Evolutionary conservation across 2,113 vertebrate species (phyloP).

Genomic region (Charadrius vociferus): DNA sequence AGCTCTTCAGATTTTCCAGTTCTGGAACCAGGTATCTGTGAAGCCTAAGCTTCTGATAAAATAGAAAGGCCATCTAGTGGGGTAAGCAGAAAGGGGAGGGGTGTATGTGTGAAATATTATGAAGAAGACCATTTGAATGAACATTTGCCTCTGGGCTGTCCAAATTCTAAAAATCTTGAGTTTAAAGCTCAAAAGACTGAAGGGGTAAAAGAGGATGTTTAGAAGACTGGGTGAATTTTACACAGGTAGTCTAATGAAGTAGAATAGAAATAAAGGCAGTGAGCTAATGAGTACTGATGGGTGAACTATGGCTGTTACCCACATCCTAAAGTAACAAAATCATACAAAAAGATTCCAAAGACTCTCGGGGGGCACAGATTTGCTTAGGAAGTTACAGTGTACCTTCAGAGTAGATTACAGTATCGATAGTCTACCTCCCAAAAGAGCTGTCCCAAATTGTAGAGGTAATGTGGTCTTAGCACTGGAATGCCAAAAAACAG

Average conservation of each 20-base stretch:
- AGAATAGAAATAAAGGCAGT: not conserved
- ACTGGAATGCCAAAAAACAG: not conserved
- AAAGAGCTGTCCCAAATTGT: not conserved
- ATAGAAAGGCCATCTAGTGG: not conserved
- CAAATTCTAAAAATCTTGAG: not conserved
- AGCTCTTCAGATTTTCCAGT: not conserved
- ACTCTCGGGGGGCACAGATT: not conserved
- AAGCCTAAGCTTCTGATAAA: not conserved
- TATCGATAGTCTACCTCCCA: not conserved
- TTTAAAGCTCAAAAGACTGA: not conserved
- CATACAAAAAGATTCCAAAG: not conserved
- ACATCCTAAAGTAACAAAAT: not conserved
- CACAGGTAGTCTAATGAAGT: not conserved
- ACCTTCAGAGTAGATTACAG: not conserved
- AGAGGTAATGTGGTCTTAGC: not conserved
- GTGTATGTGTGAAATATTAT: not conserved
- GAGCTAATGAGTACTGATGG: not conserved
- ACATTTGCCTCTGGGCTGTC: not conserved
- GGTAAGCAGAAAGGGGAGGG: not conserved
- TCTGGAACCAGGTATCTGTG: not conserved
- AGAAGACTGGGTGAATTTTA: not conserved
- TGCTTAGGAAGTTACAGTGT: not conserved
- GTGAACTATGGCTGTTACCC: not conserved
- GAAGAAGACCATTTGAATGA: not conserved
- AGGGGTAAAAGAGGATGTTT: not conserved